phyloP scores from a whole-genome alignment of 64 coral and sea anemone genomes.

The Stylophora pistillata region DNA sequence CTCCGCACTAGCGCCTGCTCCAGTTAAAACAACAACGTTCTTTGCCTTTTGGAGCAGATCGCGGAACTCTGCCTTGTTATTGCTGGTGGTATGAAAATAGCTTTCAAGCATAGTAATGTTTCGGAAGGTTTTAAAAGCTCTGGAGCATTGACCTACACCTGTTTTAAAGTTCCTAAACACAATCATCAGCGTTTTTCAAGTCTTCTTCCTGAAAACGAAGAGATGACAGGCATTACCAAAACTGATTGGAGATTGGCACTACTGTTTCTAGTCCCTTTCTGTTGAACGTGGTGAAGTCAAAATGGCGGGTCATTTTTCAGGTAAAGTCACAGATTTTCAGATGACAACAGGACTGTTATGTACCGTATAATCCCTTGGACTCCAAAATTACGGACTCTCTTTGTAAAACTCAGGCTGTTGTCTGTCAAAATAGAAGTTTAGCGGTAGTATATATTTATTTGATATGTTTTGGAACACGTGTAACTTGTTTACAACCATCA shows the following conservation, averaged over 20 bases:
- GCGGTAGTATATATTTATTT: not conserved
- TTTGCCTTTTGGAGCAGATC: conserved; percentile 69
- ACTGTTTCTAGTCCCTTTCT: conserved; percentile 16
- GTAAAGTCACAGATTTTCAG: conserved; percentile 18
- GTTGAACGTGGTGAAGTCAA: conserved; percentile 9
- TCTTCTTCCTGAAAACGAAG: not conserved
- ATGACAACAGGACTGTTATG: not conserved
- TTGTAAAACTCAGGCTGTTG: not conserved
- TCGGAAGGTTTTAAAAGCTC: not conserved
- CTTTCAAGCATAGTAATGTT: conserved; percentile 33
- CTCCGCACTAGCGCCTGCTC: conserved; percentile 91
- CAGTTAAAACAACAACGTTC: conserved; percentile 79
- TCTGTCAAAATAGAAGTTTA: not conserved
- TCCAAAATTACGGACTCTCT: not conserved
- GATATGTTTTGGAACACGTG: not conserved
- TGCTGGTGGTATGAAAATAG: conserved; percentile 59
- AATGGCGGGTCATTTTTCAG: conserved; percentile 97
- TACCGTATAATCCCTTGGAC: not conserved
- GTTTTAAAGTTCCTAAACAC: not conserved
- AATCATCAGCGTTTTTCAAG: not conserved
- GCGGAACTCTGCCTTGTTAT: conserved; percentile 64
- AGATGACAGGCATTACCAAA: not conserved
- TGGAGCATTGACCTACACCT: not conserved
- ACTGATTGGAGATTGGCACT: not conserved
- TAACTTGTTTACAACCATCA: not conserved